Percentiles rank a stretch among this genome's conserved stretches.
Conservation (phyloP, 2,888 invertebrate species). For the Steinernema scapterisci region DNA sequence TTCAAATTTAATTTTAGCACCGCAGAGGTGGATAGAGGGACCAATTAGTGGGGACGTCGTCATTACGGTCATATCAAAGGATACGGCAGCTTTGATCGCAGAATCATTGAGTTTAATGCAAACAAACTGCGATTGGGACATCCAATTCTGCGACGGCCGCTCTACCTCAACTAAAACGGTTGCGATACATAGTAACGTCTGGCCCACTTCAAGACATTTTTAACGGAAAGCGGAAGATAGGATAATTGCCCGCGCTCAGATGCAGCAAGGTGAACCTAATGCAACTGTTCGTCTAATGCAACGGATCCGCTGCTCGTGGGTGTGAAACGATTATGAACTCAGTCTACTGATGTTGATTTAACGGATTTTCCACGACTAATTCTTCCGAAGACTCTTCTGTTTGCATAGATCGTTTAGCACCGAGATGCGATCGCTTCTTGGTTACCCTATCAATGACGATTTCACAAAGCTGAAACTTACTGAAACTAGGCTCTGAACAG, state of each 20-base stretch:
- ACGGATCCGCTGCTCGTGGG: background rate
- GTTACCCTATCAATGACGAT: background rate
- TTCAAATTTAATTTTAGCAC: no score
- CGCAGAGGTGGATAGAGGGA: no score
- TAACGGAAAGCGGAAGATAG: no score
- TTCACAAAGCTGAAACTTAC: background rate
- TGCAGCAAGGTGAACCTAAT: no score
- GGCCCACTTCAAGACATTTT: background rate
- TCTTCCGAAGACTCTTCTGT: background rate
- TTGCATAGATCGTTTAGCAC: background rate
- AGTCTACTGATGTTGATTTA: background rate
- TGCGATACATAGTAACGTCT: background rate
- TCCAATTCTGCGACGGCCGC: background rate
- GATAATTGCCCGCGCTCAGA: no score
- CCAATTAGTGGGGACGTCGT: background rate
- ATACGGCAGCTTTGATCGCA: slow-evolving; percentile 30
- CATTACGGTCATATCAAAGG: slow-evolving; percentile 16
- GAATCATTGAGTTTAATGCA: slow-evolving; percentile 27
- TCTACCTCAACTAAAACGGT: background rate
- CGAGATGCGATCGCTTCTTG: no score
- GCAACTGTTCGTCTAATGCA: no score
- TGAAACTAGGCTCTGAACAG: no score
- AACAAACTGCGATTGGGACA: background rate
- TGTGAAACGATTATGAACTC: slow-evolving; percentile 2
- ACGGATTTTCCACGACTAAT: background rate